Evolutionary conservation across 2,113 vertebrate species (phyloP).

Genomic region (Chaetodon trifascialis): DNA sequence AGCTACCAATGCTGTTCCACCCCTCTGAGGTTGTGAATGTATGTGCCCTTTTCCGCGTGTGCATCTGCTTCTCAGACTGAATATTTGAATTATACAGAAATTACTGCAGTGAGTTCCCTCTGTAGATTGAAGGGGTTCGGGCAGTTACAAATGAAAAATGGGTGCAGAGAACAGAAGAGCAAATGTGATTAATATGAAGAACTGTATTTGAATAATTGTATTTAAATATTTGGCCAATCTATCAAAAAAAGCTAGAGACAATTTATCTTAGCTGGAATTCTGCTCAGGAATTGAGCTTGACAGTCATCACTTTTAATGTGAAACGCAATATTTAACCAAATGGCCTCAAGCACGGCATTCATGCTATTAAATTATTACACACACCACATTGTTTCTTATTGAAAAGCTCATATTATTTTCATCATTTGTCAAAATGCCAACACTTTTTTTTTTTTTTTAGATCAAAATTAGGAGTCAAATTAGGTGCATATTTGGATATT

Average conservation of each 20-base stretch:
- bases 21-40: slow-evolving; percentile 32
- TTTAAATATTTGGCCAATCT: slow-evolving; percentile 76
- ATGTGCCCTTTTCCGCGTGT: slow-evolving; percentile 9
- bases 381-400: slow-evolving; percentile 53
- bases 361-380: slow-evolving; percentile 65
- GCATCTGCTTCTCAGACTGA: slow-evolving; percentile 51
- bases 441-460: too few relatives aligned
- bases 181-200: slow-evolving; percentile 78
- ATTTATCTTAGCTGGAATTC: slow-evolving; percentile 65
- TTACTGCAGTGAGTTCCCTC: slow-evolving; percentile 47
- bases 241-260: slow-evolving; percentile 77
- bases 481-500: background rate
- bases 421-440: slow-evolving; percentile 54
- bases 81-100: slow-evolving; percentile 71
- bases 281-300: slow-evolving; percentile 67
- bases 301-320: slow-evolving; percentile 77
- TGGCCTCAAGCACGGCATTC: slow-evolving; percentile 54
- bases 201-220: slow-evolving; percentile 79
- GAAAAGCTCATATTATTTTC: slow-evolving; percentile 62
- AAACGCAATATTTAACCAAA: slow-evolving; percentile 79
- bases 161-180: slow-evolving; percentile 54
- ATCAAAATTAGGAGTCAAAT: slow-evolving; percentile 13
- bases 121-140: slow-evolving; percentile 58
- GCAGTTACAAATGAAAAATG: slow-evolving; percentile 77
- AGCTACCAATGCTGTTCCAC: slow-evolving; percentile 25